Percentiles rank a stretch among this genome's conserved stretches.
phyloP scores from a whole-genome alignment of 2,888 invertebrate species.

The Cosmia pyralina region DNA sequence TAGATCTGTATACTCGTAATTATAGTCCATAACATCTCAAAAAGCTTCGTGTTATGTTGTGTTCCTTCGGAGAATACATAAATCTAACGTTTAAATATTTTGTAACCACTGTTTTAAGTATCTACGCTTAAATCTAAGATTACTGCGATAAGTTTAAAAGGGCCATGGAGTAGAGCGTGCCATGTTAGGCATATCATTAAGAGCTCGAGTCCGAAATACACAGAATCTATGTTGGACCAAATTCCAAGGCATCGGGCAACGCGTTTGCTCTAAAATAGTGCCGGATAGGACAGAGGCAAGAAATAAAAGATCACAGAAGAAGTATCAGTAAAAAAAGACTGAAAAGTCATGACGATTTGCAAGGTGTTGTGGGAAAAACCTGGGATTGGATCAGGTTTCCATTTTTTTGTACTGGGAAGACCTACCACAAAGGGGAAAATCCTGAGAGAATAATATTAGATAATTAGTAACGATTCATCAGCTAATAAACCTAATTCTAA shows the following conservation, averaged over 20 bases:
- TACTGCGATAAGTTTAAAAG: conserved; percentile 53
- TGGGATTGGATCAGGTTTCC: not conserved
- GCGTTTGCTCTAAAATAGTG: conserved; percentile 23
- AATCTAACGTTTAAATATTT: conserved; percentile 57
- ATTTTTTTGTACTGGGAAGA: not conserved
- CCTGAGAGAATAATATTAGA: not conserved
- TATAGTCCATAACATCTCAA: conserved; percentile 24
- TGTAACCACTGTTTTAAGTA: conserved; percentile 57
- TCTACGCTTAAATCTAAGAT: conserved; percentile 52
- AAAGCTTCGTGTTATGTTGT: conserved; percentile 28
- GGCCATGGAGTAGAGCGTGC: conserved; percentile 53
- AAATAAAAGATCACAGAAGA: not conserved
- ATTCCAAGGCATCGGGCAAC: conserved; percentile 36
- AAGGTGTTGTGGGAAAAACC: conserved; percentile 26
- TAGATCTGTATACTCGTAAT: conserved; percentile 5
- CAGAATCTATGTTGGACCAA: conserved; percentile 40
- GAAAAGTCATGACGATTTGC: not conserved
- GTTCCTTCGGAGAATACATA: conserved; percentile 34
- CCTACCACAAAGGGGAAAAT: conserved; percentile 18
- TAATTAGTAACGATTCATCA: not conserved
- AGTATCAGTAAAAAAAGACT: not conserved
- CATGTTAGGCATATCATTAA: conserved; percentile 58
- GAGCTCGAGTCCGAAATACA: conserved; percentile 39
- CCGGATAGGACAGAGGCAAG: not conserved
- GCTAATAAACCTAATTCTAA: conserved; percentile 7